These are phyloP conservation scores for Ursus arctos DNA, from an alignment of 2,113 vertebrate species.

Conservation along the genomic window DNA sequence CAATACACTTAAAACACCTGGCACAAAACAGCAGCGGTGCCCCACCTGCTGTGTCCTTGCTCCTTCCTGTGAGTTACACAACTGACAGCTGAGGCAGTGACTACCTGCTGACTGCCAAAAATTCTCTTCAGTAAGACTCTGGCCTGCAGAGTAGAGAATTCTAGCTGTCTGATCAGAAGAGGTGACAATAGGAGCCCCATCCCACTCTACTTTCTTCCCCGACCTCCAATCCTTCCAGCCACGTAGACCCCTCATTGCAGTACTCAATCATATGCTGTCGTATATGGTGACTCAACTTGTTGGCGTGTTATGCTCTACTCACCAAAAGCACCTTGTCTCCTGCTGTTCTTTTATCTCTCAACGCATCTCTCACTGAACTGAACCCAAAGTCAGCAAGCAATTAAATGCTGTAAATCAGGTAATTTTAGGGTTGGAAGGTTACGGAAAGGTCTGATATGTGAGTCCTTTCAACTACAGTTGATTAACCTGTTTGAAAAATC, in stretches of 20 bases:
- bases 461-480: neutral
- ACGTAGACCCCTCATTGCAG: neutral
- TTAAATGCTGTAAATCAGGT: slow-evolving; percentile 31
- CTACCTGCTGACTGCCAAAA: slow-evolving; percentile 39
- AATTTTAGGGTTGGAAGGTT: slow-evolving; percentile 43
- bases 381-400: slow-evolving; percentile 46
- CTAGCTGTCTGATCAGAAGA: neutral
- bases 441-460: slow-evolving; percentile 30
- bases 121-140: neutral
- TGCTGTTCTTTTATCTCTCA: slow-evolving; percentile 40
- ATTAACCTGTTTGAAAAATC: slow-evolving; percentile 61
- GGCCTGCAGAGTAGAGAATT: neutral
- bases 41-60: neutral
- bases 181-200: neutral
- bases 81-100: neutral
- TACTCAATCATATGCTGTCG: slow-evolving; percentile 12
- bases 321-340: neutral
- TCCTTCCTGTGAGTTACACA: neutral
- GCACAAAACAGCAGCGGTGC: neutral
- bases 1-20: neutral
- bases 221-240: neutral
- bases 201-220: neutral
- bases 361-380: slow-evolving; percentile 12
- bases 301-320: neutral
- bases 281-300: neutral